A percentile compares a stretch with the other conserved stretches of the same genome.
Evolutionary conservation across 2,888 invertebrate genomes (phyloP).

Genomic region (Andrena chrysosceles): DNA sequence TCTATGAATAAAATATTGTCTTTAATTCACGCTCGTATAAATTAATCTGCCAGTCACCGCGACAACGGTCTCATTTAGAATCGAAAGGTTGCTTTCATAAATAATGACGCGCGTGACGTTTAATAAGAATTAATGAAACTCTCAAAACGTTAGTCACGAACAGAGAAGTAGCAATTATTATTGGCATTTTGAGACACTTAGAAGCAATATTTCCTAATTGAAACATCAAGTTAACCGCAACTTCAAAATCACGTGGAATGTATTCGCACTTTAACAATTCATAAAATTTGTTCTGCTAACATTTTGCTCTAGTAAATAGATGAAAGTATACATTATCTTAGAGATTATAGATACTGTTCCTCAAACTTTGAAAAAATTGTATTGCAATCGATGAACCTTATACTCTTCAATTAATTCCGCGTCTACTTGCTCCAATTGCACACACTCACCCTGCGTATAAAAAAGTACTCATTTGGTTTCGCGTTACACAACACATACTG

Average conservation of each 20-base stretch:
- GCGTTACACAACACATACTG: not conserved
- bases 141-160: slow-evolving; percentile 16
- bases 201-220: slow-evolving; percentile 4
- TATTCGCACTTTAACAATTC: not conserved
- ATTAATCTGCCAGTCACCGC: slow-evolving; percentile 30
- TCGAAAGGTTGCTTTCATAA: slow-evolving; percentile 13
- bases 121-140: slow-evolving; percentile 11
- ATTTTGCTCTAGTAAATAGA: not conserved
- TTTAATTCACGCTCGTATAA: slow-evolving; percentile 15
- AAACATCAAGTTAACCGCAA: not conserved
- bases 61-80: slow-evolving; percentile 4
- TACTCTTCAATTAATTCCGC: no score
- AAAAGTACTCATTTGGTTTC: not conserved
- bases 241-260: not conserved
- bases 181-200: slow-evolving; percentile 29
- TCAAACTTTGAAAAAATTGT: no score
- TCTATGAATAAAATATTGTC: slow-evolving; percentile 26
- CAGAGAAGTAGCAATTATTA: slow-evolving; percentile 14
- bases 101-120: not conserved
- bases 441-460: not conserved
- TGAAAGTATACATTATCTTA: not conserved
- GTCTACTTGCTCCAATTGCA: no score
- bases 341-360: not conserved
- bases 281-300: not conserved
- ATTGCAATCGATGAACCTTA: no score